Evolutionary conservation across 1,140 invertebrate species (phyloP), one percentile per base, ranked within the genome.

Genomic region (Diprion similis): DNA sequence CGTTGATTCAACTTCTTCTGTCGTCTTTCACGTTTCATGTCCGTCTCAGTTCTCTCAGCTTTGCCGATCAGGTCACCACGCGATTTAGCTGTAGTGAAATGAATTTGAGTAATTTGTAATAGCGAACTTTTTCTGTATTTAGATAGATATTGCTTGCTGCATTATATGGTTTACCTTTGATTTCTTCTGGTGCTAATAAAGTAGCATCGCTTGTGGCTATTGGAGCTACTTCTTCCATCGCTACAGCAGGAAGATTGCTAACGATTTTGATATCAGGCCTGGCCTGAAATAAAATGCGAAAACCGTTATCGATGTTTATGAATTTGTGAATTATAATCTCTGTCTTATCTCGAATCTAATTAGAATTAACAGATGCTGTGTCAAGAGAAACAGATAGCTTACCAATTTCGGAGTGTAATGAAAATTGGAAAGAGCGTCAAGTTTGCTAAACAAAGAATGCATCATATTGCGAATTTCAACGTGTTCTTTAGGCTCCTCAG

Each of bases 201-300:
- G 92, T 90, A 13, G 94, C 95, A 89, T 98, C 95, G 82, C 93
- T 96, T 0, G 94, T 92, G 24, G 93, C 92, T 2, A 95, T 89
- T 46, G 97, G 98, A 4, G 95, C 96, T n/a, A 98, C 96, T 89
- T 99, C 98, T 89, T 99, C 98, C 91, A 99, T 96, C 46, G 88
- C 91, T 70, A 99, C 94, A 6, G 97, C 95, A 17, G 97, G 96
- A 75, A 97, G 87, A 86, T 99, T 99, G 70, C 91, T 96, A 1
- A 99, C 89, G 77, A 99, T 95, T 87, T 95, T 96, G 0, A 98
- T 86, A 80, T 99, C 98, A 1, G 97, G 94, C 73, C 92, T 90
- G 13, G 92, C 91, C 89, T 94, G 74, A 75, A 89, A 87, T 74
- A 72, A 73, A 77, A 73, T 80, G 77, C 76, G 3, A 70, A 66